Base-by-base conservation (phyloP, 2,113 vertebrate species). In the Raphicerus campestris region DNA sequence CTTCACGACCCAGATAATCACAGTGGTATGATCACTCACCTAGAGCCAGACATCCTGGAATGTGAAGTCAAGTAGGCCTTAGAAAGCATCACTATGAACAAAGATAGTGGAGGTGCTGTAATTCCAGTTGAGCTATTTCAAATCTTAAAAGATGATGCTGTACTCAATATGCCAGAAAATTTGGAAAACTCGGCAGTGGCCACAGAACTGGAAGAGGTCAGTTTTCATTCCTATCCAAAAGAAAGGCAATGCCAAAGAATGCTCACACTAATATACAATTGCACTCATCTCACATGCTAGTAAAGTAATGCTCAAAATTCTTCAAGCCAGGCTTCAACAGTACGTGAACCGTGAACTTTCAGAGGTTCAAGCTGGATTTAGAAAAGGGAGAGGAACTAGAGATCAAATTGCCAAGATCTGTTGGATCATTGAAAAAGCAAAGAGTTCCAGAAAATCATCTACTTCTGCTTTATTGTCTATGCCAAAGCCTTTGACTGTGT, bases 311-410 rank as follows among this genome's bases (percentile, higher is more conserved):
- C 17, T 70, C n/a, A 70, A 35, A 70, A 20, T 20, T 35, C n/a
- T 35, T 2, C n/a, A 70, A 35, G n/a, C 4, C 17, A 35, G 17
- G n/a, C n/a, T 20, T 10, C 63, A 70, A 5, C 17, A 17, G 17
- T 20, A 70, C 0, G 0, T 35, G 17, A 66, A 35, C 8, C 0
- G 0, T 66, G 32, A 66, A 35, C 8, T 66, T 20, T 2, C n/a
- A 35, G n/a, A 35, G 2, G 17, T 35, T 66, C 63, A 66, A 20
- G 32, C 8, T 66, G 17, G 63, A 20, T 66, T 66, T 66, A 35
- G n/a, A 35, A 66, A 66, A 66, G 32, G 63, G 17, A 5, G 30
- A 63, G 30, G 32, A 20, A 35, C 4, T 1, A 66, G 2, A 66
- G 32, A 66, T 66, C 8, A 66, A 66, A 66, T 35, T 66, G 63